Base-by-base conservation (phyloP, 2,888 invertebrate species). In the Polylopha cassiicola region DNA sequence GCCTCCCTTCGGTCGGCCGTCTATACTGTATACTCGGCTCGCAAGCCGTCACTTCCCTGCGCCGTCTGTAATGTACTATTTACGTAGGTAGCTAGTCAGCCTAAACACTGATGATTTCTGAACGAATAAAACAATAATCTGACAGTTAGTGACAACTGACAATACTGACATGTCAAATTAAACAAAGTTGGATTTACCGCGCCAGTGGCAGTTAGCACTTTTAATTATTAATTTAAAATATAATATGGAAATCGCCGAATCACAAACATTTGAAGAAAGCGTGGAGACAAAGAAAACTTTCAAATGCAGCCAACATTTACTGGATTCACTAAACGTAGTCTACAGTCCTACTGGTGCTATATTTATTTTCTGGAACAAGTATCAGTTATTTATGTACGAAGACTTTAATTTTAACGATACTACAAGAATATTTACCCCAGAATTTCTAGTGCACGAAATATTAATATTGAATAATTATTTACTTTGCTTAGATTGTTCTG, bases 311-410 rank as follows among this genome's bases (percentile, higher is more conserved):
- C 42, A 58, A 23, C 39, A 49, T 8, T 47, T 69, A 33, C 20
- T 67, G 3, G 63, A 59, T 21, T 70, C 57, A 41, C 46, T 82
- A 15, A 72, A 69, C 34, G 54, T 82, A 28, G 43, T 47, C 43
- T 61, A 63, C 48, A 69, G 69, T 50, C 33, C 53, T 2, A 47
- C 53, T 1, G 70, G 55, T 39, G 52, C 54, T 2, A 56, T 54
- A 37, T 37, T 66, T 11, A 42, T 70, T 31, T 46, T 79, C 14
- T 85, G 81, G 82, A 82, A 81, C 56, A 76, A 67, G 49, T 76
- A 69, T 55, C 79, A 82, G 65, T 66, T 85, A 55, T 73, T 75
- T 27, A 33, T 79, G 3, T 78, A 76, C 41, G 66, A 73, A 42
- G 55, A 67, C 18, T 36, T 57, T 0, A 56, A 69, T 29, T 66